Evolutionary conservation across 2,888 invertebrate species (phyloP).

Genomic region (Euplexia lucipara): DNA sequence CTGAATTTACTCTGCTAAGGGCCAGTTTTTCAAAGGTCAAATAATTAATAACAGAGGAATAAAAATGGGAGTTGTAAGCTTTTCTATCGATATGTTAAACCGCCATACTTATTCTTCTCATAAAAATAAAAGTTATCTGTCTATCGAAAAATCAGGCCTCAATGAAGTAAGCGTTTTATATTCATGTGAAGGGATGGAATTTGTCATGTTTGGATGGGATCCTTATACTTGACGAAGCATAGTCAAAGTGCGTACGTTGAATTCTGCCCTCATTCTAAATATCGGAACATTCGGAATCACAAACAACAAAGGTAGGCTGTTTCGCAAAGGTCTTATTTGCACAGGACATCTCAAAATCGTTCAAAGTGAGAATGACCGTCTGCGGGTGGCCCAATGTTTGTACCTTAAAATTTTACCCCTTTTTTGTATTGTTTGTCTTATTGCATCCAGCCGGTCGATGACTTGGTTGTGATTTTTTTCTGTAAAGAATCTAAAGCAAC

Average conservation of each 20-base stretch:
- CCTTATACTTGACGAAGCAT: no score
- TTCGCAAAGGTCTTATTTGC: slow-evolving; percentile 70
- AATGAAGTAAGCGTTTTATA: no score
- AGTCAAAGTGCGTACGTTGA: not conserved
- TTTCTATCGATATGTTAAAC: no score
- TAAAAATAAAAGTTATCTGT: no score
- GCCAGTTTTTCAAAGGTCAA: no score
- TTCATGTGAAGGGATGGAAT: no score
- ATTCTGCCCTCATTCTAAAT: slow-evolving; percentile 3
- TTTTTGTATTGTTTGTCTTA: slow-evolving; percentile 56
- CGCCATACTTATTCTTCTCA: no score
- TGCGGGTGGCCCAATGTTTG: slow-evolving; percentile 72
- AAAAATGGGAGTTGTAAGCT: no score
- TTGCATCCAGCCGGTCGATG: slow-evolving; percentile 53
- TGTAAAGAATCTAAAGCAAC: slow-evolving; percentile 14
- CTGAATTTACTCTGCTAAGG: no score
- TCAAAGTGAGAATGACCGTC: slow-evolving; percentile 68
- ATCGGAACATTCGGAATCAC: not conserved
- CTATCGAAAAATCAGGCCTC: no score
- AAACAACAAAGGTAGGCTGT: slow-evolving; percentile 30
- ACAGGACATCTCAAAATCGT: slow-evolving; percentile 63
- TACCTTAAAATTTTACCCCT: slow-evolving; percentile 48
- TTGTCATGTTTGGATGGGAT: no score
- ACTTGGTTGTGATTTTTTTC: slow-evolving; percentile 40
- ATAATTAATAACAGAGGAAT: no score